phyloP scores from a whole-genome alignment of 2,797 vertebrate genomes.

The Phataginus tetradactyla region DNA sequence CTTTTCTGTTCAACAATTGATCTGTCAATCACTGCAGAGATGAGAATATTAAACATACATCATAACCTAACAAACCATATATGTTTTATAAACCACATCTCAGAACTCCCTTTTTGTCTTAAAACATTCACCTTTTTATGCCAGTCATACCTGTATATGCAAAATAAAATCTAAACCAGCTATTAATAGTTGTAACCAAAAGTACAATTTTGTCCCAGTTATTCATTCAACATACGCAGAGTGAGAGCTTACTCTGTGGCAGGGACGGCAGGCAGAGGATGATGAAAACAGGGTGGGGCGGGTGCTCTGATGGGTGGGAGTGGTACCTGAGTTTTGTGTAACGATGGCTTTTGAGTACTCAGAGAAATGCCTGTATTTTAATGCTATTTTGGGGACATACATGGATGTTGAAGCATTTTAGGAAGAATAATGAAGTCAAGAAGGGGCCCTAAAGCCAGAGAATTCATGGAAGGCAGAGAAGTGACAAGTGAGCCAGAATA shows the following conservation, averaged over 20 bases:
- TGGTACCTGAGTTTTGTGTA: neutral
- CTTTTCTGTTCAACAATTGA: neutral
- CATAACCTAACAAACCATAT: neutral
- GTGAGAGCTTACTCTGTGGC: neutral
- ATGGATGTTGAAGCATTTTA: neutral
- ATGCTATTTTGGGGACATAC: neutral
- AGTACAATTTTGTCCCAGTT: neutral
- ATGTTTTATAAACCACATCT: neutral
- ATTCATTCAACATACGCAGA: neutral
- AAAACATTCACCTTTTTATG: neutral
- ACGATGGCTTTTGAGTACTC: neutral
- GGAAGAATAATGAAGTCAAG: neutral
- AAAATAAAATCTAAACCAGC: neutral
- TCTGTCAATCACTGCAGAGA: neutral
- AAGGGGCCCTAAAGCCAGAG: neutral
- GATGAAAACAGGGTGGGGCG: neutral
- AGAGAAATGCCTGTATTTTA: neutral
- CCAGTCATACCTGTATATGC: neutral
- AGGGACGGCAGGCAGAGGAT: neutral
- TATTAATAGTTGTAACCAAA: neutral
- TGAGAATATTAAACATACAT: neutral
- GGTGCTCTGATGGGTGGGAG: neutral
- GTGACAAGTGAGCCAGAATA: neutral
- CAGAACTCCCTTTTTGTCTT: neutral
- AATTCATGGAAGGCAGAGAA: neutral